Conservation (phyloP, 2,888 invertebrate genomes). For the Agrochola circellaris region DNA sequence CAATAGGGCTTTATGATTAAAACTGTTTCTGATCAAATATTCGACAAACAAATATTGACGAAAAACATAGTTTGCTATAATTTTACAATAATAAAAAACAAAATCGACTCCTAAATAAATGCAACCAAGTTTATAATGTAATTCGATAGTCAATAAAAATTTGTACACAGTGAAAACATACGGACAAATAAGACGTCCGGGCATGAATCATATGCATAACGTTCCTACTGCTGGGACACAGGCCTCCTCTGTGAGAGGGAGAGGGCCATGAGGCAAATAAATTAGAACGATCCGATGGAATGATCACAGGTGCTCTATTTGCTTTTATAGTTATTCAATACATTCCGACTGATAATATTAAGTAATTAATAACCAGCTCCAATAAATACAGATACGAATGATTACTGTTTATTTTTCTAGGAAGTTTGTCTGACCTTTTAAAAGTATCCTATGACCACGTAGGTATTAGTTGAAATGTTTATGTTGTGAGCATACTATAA, state of each 20-base stretch:
- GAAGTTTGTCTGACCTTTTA: background rate
- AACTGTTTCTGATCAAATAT: background rate
- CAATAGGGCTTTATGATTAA: background rate
- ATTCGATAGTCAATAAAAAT: slow-evolving; percentile 9
- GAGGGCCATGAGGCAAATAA: too few species aligned
- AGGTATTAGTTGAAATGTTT: background rate
- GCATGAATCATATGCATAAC: too few species aligned
- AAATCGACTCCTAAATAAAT: slow-evolving; percentile 29
- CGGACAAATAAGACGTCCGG: background rate
- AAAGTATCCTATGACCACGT: background rate
- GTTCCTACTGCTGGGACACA: too few species aligned
- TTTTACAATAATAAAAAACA: background rate
- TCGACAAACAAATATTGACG: background rate
- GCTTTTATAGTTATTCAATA: background rate
- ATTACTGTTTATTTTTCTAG: background rate
- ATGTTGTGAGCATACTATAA: background rate
- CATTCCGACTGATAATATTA: background rate
- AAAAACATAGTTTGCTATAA: background rate
- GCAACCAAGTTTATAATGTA: slow-evolving; percentile 5
- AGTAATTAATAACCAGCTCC: background rate
- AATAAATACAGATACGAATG: background rate
- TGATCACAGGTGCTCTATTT: background rate
- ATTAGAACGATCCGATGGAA: background rate
- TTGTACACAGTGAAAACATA: slow-evolving; percentile 32
- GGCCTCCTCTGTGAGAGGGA: too few species aligned